Base-by-base conservation (phyloP, 1,140 invertebrate species). In the Lethocerus indicus region DNA sequence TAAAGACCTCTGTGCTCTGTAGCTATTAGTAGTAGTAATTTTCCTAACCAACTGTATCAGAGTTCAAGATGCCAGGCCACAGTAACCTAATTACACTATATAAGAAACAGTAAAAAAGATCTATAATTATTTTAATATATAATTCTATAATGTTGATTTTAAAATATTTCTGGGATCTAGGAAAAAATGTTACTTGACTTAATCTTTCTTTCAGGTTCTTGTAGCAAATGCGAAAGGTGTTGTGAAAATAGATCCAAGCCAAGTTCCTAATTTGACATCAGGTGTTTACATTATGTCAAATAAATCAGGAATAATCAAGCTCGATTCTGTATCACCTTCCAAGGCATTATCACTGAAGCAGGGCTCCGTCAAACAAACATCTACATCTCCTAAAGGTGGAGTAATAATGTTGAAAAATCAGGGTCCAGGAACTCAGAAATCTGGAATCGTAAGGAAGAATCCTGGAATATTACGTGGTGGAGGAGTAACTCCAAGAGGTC, bases 151-250 rank as follows among this genome's bases (percentile, higher is more conserved):
- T 16, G 24, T 3, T 3, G 21, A 21, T 41, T 2, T 41, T 41
- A 16, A 16, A 41, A 20, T 16, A 20, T 32, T 9, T 32, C 9
- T 32, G n/a, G 9, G 9, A 9, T 9, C 9, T 32, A 32, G n/a
- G n/a, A 32, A n/a, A 9, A 32, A 9, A 9, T 32, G 39, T 20
- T 14, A 41, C 12, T 14, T 41, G 39, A 45, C 18, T 25, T 5
- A 27, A 32, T 44, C 0, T 43, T 20, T n/a, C 45, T 55, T 46
- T 9, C 35, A 59, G 57, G 68, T 71, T 12, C 51, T 70, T 16
- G 74, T 78, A 49, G 74, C 76, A 0, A 78, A 78, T 59, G 73
- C 78, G 18, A 80, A 81, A 60, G 78, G 79, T 9, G 75, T 83
- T 18, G 77, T 81, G 24, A 76, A 79, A 62, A 75, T 83, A 12